Base-by-base conservation (phyloP, 2,888 invertebrate genomes). In the Tholera decimalis region DNA sequence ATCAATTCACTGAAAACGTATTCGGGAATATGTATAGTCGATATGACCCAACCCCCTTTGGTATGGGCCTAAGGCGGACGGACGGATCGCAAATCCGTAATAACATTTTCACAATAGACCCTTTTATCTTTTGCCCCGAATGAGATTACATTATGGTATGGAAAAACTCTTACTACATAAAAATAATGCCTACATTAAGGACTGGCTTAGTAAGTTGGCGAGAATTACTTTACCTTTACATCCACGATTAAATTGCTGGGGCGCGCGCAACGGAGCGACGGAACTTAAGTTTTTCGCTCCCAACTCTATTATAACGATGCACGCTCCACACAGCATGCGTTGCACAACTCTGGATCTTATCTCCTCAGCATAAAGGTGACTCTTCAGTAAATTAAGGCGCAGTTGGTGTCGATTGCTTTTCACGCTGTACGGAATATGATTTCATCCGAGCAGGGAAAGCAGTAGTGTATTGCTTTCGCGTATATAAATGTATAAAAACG, bases 401-500 rank as follows among this genome's bases (percentile, higher is more conserved):
- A 60, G 65, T 73, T 73, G 79, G 85, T 85, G 87, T 87, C 85
- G 86, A 89, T 89, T 86, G 87, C 87, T 88, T 89, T 92, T 89
- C 86, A 88, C 88, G 84, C 82, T 82, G 83, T 82, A 80, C 82
- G 83, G 88, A 88, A 89, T 91, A 90, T 89, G 89, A 92, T 92
- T 91, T 91, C 85, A 89, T 89, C 84, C 79, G 80, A 85, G 76
- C 73, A 82, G 89, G 88, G 91, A 92, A 91, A 92, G 90, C 89
- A 83, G 84, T 83, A 84, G 80, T 74, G 73, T 86, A 85, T 86
- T 85, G 84, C 87, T 87, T 83, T 86, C 82, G 81, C 76, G 83
- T 62, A 76, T 75, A 73, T 80, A 73, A 73, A 71, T 74, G 53
- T 61, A 66, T 51, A 62, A 74, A 73, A 70, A 69, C 54, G 71